A percentile compares a stretch with the other conserved stretches of the same genome.
Evolutionary conservation across 2,113 vertebrate genomes (phyloP).

Genomic region (Scortum barcoo): DNA sequence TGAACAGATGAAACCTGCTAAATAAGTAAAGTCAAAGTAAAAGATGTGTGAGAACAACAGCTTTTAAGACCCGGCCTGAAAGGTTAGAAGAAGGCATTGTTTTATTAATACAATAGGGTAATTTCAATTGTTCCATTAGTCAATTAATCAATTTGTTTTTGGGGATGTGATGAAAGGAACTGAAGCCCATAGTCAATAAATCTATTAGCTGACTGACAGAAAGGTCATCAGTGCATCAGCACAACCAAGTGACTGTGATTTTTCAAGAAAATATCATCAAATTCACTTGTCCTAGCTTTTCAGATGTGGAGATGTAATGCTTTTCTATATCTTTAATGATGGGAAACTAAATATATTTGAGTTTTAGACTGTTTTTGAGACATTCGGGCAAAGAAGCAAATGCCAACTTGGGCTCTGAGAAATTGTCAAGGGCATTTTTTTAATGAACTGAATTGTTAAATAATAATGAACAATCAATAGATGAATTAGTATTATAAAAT

Average conservation of each 20-base stretch:
- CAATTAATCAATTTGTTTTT: not conserved
- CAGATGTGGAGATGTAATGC: not conserved
- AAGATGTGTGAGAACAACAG: not conserved
- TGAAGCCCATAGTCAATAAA: not conserved
- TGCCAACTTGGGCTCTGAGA: not conserved
- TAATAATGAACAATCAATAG: not conserved
- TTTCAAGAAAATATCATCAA: not conserved
- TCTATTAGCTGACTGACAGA: not conserved
- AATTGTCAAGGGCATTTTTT: not conserved
- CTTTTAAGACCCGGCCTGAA: not conserved
- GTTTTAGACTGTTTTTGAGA: not conserved
- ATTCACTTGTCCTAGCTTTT: not conserved
- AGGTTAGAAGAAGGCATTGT: not conserved
- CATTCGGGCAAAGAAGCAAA: not conserved
- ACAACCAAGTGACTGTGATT: not conserved
- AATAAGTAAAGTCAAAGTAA: not conserved
- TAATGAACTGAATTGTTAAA: not conserved
- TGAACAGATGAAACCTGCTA: not conserved
- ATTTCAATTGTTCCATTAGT: too few relatives aligned
- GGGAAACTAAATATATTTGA: not conserved
- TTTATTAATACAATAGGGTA: too few relatives aligned
- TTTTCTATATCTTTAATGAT: constrained; percentile 2
- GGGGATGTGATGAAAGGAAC: not conserved
- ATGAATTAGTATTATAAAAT: not conserved
- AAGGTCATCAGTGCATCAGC: not conserved